These are phyloP conservation scores for Furnarius figulus DNA, from an alignment of 2,113 vertebrate genomes.

Conservation along the genomic window DNA sequence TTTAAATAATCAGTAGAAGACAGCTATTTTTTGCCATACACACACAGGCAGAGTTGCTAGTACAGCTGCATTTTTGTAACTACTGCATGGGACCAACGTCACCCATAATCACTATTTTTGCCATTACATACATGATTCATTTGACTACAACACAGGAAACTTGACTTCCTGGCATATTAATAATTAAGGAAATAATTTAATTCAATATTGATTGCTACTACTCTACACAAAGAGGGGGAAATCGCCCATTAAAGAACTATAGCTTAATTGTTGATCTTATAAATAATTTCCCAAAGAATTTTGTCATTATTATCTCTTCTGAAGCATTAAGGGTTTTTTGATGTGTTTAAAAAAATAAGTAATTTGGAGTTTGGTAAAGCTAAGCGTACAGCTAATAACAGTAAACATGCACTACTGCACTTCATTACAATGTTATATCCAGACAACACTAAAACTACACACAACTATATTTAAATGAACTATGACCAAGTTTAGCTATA, in stretches of 20 bases:
- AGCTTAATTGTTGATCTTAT: neutral
- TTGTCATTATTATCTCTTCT: neutral
- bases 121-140: neutral
- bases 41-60: neutral
- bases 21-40: neutral
- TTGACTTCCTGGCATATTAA: constrained; percentile 20
- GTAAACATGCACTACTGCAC: neutral
- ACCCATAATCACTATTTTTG: neutral
- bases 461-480: neutral
- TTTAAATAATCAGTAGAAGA: neutral
- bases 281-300: neutral
- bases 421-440: neutral
- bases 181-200: constrained; percentile 34
- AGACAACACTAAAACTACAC: neutral
- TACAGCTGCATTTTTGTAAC: neutral
- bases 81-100: neutral
- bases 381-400: neutral
- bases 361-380: neutral
- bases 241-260: neutral
- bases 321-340: neutral
- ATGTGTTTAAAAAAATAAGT: neutral
- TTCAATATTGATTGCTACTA: constrained; percentile 19
- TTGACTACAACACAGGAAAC: neutral
- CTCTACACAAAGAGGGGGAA: neutral
- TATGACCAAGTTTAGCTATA: neutral